A percentile compares a stretch with the other conserved stretches of the same genome.
These are phyloP conservation scores for Catharus minimus DNA, from an alignment of 2,113 vertebrate genomes.

Conservation along the genomic window DNA sequence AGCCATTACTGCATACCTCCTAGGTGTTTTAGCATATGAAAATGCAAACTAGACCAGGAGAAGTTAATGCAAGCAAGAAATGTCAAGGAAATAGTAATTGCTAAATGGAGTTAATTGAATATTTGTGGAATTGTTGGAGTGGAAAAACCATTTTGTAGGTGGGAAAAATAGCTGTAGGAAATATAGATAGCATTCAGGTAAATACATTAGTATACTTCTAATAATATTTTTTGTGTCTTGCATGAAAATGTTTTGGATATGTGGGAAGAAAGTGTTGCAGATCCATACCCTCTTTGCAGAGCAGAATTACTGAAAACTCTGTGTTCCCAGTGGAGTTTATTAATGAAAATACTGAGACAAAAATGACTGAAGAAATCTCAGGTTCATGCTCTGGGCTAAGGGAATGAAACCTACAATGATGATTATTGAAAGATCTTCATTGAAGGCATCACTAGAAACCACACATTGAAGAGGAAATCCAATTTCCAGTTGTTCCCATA, in stretches of 20 bases:
- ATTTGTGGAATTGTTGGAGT: background rate
- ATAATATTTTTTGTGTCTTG: background rate
- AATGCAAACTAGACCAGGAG: background rate
- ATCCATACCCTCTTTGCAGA: background rate
- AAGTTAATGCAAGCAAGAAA: slow-evolving; percentile 6
- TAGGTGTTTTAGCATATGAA: background rate
- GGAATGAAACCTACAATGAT: background rate
- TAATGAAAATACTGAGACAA: background rate
- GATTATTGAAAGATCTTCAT: background rate
- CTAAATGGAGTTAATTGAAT: background rate
- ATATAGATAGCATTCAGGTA: background rate
- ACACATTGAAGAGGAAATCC: background rate
- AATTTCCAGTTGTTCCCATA: background rate
- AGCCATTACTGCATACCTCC: background rate
- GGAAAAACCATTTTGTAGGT: background rate
- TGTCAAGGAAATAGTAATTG: background rate
- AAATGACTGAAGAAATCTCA: background rate
- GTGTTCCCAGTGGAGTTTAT: background rate
- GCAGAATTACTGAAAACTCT: background rate
- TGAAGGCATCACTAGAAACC: background rate
- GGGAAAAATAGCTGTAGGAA: background rate
- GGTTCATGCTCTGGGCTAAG: background rate
- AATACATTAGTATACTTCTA: background rate
- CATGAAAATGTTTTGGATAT: background rate
- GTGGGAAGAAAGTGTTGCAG: background rate